phyloP scores from a whole-genome alignment of 1,140 invertebrate genomes.

The Drosophila repleta region DNA sequence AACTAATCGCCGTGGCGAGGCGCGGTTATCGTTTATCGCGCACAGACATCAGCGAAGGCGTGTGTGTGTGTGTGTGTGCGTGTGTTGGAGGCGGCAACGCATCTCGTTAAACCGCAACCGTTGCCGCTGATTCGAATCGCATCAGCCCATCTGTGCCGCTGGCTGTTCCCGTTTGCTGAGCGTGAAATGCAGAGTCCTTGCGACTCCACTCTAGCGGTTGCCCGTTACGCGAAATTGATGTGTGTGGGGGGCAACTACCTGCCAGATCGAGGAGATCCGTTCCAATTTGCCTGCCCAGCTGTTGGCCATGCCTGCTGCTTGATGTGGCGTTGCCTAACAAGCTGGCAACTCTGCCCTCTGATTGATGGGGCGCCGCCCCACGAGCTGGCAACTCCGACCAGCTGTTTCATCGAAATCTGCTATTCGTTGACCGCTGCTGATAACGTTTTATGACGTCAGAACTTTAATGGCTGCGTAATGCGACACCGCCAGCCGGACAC shows the following conservation, averaged over 20 bases:
- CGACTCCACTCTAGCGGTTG: constrained; percentile 55
- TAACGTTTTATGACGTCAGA: constrained; percentile 44
- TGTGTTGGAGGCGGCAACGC: constrained; percentile 66
- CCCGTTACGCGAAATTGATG: constrained; percentile 77
- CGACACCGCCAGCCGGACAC: constrained; percentile 46
- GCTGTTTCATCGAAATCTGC: constrained; percentile 47
- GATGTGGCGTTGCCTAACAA: constrained; percentile 35
- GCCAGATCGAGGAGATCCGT: constrained; percentile 27
- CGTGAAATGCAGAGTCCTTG: constrained; percentile 66
- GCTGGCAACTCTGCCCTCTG: not conserved
- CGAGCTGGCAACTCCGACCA: constrained; percentile 28
- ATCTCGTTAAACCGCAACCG: constrained; percentile 83
- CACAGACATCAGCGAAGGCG: constrained; percentile 46
- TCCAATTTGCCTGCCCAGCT: constrained; percentile 75
- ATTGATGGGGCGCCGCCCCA: not conserved
- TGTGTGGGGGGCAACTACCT: constrained; percentile 29
- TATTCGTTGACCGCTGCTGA: not conserved
- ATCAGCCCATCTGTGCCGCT: constrained; percentile 76
- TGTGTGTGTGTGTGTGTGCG: constrained; percentile 11
- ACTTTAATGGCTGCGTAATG: constrained; percentile 55
- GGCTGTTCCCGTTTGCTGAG: constrained; percentile 33
- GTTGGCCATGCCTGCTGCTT: constrained; percentile 59
- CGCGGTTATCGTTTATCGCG: constrained; percentile 73
- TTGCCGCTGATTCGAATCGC: constrained; percentile 59
- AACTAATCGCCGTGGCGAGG: constrained; percentile 63